Base-by-base conservation (phyloP, 2,888 invertebrate species). In the Seira musarum region DNA sequence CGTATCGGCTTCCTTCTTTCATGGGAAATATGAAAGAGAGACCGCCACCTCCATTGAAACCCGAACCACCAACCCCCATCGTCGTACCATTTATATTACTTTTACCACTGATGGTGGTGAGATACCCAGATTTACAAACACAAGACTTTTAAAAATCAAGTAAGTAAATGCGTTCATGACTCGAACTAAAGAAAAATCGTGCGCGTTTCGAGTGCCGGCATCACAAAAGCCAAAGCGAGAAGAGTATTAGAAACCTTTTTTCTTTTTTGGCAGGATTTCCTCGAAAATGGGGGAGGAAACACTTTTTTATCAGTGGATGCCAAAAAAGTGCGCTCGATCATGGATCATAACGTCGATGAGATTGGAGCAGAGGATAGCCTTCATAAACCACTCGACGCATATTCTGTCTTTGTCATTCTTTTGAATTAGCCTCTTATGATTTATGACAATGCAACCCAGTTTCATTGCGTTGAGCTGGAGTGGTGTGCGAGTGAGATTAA, bases 351-450 rank as follows among this genome's bases (percentile, higher is more conserved):
- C n/a, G n/a, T n/a, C n/a, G n/a, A n/a, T n/a, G n/a, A n/a, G n/a
- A n/a, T n/a, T n/a, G n/a, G n/a, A n/a, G n/a, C n/a, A n/a, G n/a
- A n/a, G n/a, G n/a, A n/a, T n/a, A n/a, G n/a, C n/a, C n/a, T n/a
- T n/a, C n/a, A n/a, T n/a, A n/a, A n/a, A n/a, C n/a, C 40, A 40
- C 40, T 8, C 13, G 6, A 8, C 40, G 40, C 13, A 40, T 40
- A 40, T 8, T 49, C 57, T 60, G 17, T 25, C 30, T 5, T 71
- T 78, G 71, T 78, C 71, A 71, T 78, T 61, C 25, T 66, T 71
- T 71, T 66, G 66, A 78, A 78, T 78, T 78, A 78, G 66, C 78
- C 78, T 40, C 70, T 30, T 78, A 71, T 78, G 78, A 78, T 71
- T 78, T 78, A 78, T 78, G 71, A 60, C 6, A 13, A 40, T 40